Evolutionary conservation across 2,113 vertebrate species (phyloP), one percentile per base, ranked within the genome.

Genomic region (Naja naja): DNA sequence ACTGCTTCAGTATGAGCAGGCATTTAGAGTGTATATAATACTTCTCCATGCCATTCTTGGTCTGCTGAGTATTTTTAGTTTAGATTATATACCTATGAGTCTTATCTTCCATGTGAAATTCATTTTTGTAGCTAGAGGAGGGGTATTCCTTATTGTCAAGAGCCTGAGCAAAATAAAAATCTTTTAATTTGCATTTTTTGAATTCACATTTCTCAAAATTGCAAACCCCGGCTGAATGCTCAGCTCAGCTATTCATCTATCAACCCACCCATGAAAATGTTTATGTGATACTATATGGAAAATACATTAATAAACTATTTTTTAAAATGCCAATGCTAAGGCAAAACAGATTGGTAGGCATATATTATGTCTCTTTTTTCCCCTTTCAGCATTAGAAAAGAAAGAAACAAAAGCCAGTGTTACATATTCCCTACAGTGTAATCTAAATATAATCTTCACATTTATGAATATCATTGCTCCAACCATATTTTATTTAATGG

Each of bases 181-280:
- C 91, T 93, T 93, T 91, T 89, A 90, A 90, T 11, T 95, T 47
- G 23, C 87, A 85, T 92, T 87, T 85, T 91, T 43, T 22, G 6
- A 89, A 93, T 95, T 92, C 55, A 4, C 9, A 52, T 95, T 96
- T 58, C 91, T 96, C 64, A 94, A 89, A 95, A 94, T 56, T n/a
- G 2, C 23, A 92, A 55, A 90, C 60, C 91, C 85, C 91, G 87
- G 7, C 90, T 60, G 89, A 94, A 39, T 93, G 27, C 91, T 96
- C 87, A 34, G 22, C 90, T 85, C 94, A 96, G 97, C 95, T 98
- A 91, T 94, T 97, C 55, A 96, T 94, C 53, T 91, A 91, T 93
- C 90, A 95, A 85, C 23, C 10, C 88, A 96, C 93, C 3, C 10
- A 52, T 91, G 85, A 53, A 34, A 34, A 95, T 30, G 87, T 64